Conservation (phyloP, 2,888 invertebrate genomes). For the Pseudococcus jackbeardsleyi region DNA sequence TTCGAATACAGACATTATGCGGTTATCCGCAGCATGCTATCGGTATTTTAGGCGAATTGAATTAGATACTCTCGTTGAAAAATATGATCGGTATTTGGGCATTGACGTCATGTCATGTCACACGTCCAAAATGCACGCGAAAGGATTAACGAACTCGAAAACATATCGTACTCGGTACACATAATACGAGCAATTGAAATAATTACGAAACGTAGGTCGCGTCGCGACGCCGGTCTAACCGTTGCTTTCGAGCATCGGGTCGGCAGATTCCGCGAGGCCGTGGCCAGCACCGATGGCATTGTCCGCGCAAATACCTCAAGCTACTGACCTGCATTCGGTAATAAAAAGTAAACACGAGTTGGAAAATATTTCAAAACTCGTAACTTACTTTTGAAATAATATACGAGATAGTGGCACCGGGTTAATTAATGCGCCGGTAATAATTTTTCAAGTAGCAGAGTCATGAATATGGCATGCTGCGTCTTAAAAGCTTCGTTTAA, state of each 20-base stretch:
- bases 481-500: neutral
- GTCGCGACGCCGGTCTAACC: neutral
- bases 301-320: constrained; percentile 14
- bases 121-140: neutral
- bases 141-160: constrained; percentile 6
- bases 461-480: neutral
- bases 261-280: neutral
- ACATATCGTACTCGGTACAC: neutral
- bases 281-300: neutral
- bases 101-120: neutral
- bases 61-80: neutral
- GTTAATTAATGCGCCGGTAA: constrained; percentile 26
- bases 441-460: constrained; percentile 28
- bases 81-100: constrained; percentile 1
- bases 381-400: neutral
- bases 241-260: neutral
- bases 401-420: neutral
- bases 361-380: constrained; percentile 6
- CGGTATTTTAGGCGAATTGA: neutral
- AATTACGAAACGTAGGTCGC: constrained; percentile 27
- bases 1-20: constrained; percentile 8
- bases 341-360: constrained; percentile 36
- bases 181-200: neutral
- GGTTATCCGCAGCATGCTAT: neutral
- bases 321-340: constrained; percentile 42